A percentile compares a stretch with the other conserved stretches of the same genome.
phyloP scores from a whole-genome alignment of 2,888 invertebrate species.

The Morpho helenor region DNA sequence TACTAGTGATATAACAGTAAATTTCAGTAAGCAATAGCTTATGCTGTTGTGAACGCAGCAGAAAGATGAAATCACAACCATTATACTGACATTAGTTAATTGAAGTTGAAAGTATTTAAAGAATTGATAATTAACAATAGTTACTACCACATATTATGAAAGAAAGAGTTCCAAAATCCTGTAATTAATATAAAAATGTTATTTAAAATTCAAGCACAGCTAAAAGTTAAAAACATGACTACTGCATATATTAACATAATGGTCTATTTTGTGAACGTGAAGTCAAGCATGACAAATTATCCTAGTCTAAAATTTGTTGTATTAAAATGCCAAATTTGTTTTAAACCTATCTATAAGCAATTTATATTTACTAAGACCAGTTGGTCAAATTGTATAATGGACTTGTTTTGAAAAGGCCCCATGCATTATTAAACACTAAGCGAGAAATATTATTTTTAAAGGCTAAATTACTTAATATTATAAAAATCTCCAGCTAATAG shows the following conservation, averaged over 20 bases:
- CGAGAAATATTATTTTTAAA: slow-evolving; percentile 19
- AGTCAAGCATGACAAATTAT: too few species aligned
- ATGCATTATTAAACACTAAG: slow-evolving; percentile 39
- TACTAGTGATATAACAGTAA: slow-evolving; percentile 5
- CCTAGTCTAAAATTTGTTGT: too few species aligned
- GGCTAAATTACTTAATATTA: slow-evolving; percentile 22
- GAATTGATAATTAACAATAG: too few species aligned
- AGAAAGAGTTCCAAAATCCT: too few species aligned
- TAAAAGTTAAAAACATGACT: too few species aligned
- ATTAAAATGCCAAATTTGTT: too few species aligned
- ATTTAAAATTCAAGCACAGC: too few species aligned
- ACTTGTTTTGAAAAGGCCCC: slow-evolving; percentile 44
- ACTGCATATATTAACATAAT: too few species aligned
- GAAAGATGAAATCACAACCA: not conserved
- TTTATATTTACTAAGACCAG: slow-evolving; percentile 10
- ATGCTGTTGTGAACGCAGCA: slow-evolving; percentile 1
- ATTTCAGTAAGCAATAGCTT: not conserved
- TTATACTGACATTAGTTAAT: not conserved
- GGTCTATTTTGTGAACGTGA: too few species aligned
- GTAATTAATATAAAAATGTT: too few species aligned
- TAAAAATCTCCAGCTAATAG: slow-evolving; percentile 11
- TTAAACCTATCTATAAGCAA: not conserved
- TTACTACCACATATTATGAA: too few species aligned
- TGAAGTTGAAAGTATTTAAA: too few species aligned
- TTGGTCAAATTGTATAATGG: slow-evolving; percentile 33